These are phyloP conservation scores for Acleris emargana DNA, from an alignment of 2,888 invertebrate genomes.

Conservation along the genomic window DNA sequence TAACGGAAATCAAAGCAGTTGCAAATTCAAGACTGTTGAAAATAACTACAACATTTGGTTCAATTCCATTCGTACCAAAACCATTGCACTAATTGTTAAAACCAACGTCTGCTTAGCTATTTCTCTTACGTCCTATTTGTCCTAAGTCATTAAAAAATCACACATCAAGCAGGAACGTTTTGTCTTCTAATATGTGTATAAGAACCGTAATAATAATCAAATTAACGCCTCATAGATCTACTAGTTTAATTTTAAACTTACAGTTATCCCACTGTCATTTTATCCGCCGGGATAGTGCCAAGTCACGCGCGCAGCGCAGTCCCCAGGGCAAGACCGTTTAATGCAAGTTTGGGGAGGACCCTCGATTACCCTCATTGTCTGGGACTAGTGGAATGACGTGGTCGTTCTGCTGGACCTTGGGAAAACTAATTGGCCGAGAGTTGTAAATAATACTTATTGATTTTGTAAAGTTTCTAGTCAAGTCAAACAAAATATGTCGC, in stretches of 20 bases:
- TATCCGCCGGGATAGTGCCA: slow-evolving; percentile 1
- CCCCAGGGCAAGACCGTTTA: slow-evolving; percentile 28
- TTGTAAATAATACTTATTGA: no score
- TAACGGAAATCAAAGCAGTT: no score
- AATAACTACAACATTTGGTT: neutral
- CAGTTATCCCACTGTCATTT: slow-evolving; percentile 14
- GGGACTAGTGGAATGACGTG: slow-evolving; percentile 19
- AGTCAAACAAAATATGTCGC: no score
- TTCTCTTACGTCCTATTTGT: no score
- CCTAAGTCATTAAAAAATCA: no score
- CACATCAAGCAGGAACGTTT: no score
- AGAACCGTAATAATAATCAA: no score
- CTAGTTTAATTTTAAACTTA: neutral
- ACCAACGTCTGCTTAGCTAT: no score
- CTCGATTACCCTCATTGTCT: slow-evolving; percentile 34
- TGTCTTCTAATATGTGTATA: no score
- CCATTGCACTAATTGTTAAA: neutral
- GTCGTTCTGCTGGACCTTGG: slow-evolving; percentile 12
- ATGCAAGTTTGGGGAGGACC: slow-evolving; percentile 28
- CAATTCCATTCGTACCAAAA: no score
- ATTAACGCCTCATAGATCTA: neutral
- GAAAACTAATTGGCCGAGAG: neutral
- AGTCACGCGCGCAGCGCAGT: slow-evolving; percentile 36
- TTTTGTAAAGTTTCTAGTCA: no score
- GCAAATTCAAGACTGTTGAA: no score